phyloP scores from a whole-genome alignment of 1,140 invertebrate genomes.

The Nebria ingens region DNA sequence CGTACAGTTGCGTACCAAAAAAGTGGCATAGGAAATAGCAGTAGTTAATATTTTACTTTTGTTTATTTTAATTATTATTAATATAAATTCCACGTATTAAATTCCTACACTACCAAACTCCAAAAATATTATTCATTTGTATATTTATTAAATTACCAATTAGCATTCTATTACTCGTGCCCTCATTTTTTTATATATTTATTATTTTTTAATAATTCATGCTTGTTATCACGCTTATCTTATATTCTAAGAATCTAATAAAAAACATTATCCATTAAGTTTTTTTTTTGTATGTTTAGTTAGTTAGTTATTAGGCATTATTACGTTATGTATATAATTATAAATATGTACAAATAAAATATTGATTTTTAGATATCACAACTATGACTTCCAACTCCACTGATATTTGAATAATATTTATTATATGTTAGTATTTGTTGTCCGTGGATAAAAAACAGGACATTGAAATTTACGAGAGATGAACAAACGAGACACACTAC shows the following conservation, averaged over 20 bases:
- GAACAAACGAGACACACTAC: too few species aligned
- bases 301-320: slow-evolving; percentile 9
- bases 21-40: slow-evolving; percentile 6
- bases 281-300: too few species aligned
- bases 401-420: slow-evolving; percentile 2
- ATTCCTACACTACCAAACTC: slow-evolving; percentile 6
- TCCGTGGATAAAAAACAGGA: too few species aligned
- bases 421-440: neutral
- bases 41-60: slow-evolving; percentile 5
- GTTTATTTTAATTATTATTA: neutral
- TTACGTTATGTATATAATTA: neutral
- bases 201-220: neutral
- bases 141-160: neutral
- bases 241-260: too few species aligned
- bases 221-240: neutral
- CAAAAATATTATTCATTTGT: slow-evolving; percentile 10
- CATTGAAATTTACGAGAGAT: neutral
- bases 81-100: slow-evolving; percentile 8
- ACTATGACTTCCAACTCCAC: slow-evolving; percentile 9
- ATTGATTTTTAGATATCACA: slow-evolving; percentile 8
- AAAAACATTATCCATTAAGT: slow-evolving; percentile 9
- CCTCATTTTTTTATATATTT: neutral
- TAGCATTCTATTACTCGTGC: neutral
- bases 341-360: slow-evolving; percentile 6
- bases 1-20: neutral